These are phyloP conservation scores for Dascyllus trimaculatus DNA, from an alignment of 2,113 vertebrate species.

Conservation along the genomic window DNA sequence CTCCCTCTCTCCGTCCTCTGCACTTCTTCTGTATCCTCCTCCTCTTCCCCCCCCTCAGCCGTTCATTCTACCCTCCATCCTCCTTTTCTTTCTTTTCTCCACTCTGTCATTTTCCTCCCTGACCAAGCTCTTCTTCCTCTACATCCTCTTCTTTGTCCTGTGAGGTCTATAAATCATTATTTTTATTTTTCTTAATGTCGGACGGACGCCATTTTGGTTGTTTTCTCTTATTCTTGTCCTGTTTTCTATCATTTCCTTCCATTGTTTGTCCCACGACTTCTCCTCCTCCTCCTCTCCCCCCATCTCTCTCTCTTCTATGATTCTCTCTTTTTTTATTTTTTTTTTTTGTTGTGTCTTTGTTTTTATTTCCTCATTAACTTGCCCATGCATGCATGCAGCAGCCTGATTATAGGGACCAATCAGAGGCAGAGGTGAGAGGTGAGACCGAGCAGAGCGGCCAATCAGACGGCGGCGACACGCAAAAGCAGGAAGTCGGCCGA, in stretches of 20 bases:
- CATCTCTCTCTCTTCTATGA: conserved; percentile 69
- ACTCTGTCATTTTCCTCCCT: conserved; percentile 88
- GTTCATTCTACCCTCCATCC: conserved; percentile 88
- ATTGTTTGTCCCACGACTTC: conserved; percentile 57
- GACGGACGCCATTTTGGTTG: conserved; percentile 81
- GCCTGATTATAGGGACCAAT: conserved; percentile 93
- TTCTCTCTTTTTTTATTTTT: conserved; percentile 62
- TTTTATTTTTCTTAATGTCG: conserved; percentile 82
- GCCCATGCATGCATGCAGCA: conserved; percentile 94
- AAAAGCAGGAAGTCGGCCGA: conserved; percentile 81
- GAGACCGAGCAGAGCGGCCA: conserved; percentile 83
- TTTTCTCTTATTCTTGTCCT: conserved; percentile 74
- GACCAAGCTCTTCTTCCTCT: conserved; percentile 91
- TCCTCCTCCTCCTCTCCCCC: conserved; percentile 9
- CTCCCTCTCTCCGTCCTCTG: background rate
- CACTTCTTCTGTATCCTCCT: conserved; percentile 56
- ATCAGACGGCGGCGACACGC: conserved; percentile 76
- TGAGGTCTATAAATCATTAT: conserved; percentile 86
- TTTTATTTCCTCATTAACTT: conserved; percentile 93
- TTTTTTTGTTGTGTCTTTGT: conserved; percentile 55
- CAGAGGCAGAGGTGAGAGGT: conserved; percentile 80
- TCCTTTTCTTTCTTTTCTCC: conserved; percentile 90
- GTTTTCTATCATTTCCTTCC: conserved; percentile 66
- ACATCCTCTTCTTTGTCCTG: conserved; percentile 94
- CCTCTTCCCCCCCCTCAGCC: conserved; percentile 81